A percentile compares a stretch with the other conserved stretches of the same genome.
phyloP scores from a whole-genome alignment of 2,113 vertebrate species.

The Anolis sagrei region DNA sequence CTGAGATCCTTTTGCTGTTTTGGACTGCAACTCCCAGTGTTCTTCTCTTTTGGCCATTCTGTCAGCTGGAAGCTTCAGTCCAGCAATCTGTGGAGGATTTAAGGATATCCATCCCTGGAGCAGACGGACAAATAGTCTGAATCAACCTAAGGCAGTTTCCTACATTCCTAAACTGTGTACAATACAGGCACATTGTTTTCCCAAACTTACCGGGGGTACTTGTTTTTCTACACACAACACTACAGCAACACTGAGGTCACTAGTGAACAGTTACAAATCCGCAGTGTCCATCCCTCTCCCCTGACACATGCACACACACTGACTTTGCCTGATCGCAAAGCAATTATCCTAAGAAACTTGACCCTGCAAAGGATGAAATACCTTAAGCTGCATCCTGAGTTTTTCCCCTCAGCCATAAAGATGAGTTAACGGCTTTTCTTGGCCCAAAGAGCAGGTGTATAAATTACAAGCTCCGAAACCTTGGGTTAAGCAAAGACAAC shows the following conservation, averaged over 20 bases:
- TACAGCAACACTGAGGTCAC: too few relatives aligned
- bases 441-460: slow-evolving; percentile 58
- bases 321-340: slow-evolving; percentile 32
- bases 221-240: not conserved
- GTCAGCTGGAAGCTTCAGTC: too few relatives aligned
- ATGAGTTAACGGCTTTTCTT: slow-evolving; percentile 60
- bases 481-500: slow-evolving; percentile 64
- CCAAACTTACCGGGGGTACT: not conserved
- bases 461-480: slow-evolving; percentile 57
- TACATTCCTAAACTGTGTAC: not conserved
- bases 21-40: too few relatives aligned
- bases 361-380: slow-evolving; percentile 50
- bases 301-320: not conserved
- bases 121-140: too few relatives aligned
- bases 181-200: not conserved
- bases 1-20: too few relatives aligned
- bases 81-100: too few relatives aligned
- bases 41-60: too few relatives aligned
- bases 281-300: not conserved
- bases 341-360: slow-evolving; percentile 36
- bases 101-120: too few relatives aligned
- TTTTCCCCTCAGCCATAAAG: slow-evolving; percentile 54
- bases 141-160: too few relatives aligned
- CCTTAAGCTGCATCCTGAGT: slow-evolving; percentile 43
- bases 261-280: not conserved